Conservation (phyloP, 1,140 invertebrate species). For the Helicoverpa zea region DNA sequence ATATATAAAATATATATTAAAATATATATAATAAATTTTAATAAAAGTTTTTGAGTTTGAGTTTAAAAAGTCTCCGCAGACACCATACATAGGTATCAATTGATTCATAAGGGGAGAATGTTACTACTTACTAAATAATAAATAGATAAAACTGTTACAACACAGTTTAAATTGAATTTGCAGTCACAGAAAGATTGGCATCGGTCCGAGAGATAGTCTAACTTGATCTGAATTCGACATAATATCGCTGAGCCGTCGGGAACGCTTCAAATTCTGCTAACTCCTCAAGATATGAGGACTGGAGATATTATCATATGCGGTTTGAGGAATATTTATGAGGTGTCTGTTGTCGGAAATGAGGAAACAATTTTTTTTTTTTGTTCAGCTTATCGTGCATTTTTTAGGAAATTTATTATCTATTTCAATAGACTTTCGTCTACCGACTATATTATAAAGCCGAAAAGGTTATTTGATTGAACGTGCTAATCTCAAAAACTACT, state of each 20-base stretch:
- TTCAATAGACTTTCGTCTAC: too few relatives aligned
- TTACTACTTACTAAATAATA: neutral
- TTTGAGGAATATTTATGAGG: neutral
- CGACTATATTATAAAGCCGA: too few relatives aligned
- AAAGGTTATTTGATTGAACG: too few relatives aligned
- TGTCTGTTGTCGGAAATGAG: neutral
- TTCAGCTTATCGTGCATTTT: too few relatives aligned
- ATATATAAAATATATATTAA: too few relatives aligned
- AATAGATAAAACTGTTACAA: neutral
- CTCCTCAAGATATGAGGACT: neutral
- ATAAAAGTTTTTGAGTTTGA: too few relatives aligned
- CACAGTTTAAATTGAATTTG: conserved; percentile 9
- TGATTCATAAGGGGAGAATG: too few relatives aligned
- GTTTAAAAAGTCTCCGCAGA: neutral
- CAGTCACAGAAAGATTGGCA: conserved; percentile 17
- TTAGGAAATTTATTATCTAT: too few relatives aligned
- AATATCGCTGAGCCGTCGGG: neutral
- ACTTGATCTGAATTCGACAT: neutral
- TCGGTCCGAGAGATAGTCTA: neutral
- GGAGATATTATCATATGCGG: conserved; percentile 5
- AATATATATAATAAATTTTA: too few relatives aligned
- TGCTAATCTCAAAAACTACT: too few relatives aligned
- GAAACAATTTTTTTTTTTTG: neutral
- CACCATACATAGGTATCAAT: neutral
- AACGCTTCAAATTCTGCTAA: neutral